Base-by-base conservation (phyloP, 2,797 vertebrate species). In the Monodelphis domestica region DNA sequence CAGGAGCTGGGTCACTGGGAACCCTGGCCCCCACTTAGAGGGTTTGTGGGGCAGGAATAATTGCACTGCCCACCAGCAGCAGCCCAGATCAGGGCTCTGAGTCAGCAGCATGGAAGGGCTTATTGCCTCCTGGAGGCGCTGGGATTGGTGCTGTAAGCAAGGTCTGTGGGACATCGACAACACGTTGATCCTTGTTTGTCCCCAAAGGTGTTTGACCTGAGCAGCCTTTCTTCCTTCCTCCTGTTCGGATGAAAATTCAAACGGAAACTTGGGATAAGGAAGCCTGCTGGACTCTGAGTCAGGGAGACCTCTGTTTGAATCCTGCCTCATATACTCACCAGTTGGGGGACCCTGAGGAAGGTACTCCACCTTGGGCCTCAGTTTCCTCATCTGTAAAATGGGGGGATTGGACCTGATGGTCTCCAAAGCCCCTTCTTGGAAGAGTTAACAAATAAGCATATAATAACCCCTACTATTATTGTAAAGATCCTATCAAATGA, bases 21-120 rank as follows among this genome's bases (percentile, higher is more conserved):
- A 78, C 70, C 70, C 0, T 0, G 0, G 45, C 90, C 90, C 89
- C 94, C 24, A 1, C 12, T 26, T 53, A 24, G 0, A 9, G 57
- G 28, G 4, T 6, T 78, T 88, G 38, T 45, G 52, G 88, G 91
- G 89, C 90, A 91, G 95, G 78, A 55, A 17, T n/a, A 54, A 28
- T 90, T 53, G 0, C n/a, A 90, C 29, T n/a, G 91, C 28, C 84
- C 88, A 30, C n/a, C 4, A 54, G 30, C 24, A 57, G 54, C 38
- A 45, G 78, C 70, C 93, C n/a, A 89, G 12, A 50, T 11, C 3
- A 91, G 57, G 38, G n/a, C 78, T 4, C 63, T 87, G 92, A 50
- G 51, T 54, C 59, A 56, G 59, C 57, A 56, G 89, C 26, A 0
- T 45, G 10, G 1, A 54, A 28, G 17, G 87, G 50, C 2, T 0